A percentile compares a stretch with the other conserved stretches of the same genome.
phyloP scores from a whole-genome alignment of 2,113 vertebrate species.

The Urocynchramus pylzowi region DNA sequence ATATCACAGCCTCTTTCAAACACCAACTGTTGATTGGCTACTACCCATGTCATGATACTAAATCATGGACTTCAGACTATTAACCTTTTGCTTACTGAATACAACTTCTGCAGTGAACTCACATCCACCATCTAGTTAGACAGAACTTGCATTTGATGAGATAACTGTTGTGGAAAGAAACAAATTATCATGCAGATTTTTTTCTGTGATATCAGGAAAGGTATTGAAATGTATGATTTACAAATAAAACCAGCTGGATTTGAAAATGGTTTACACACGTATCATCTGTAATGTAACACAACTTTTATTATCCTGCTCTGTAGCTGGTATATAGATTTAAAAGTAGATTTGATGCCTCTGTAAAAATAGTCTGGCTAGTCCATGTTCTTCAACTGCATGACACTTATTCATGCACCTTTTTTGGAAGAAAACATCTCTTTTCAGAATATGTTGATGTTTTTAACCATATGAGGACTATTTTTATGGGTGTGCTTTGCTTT shows the following conservation, averaged over 20 bases:
- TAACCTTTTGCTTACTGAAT: background rate
- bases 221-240: constrained; percentile 4
- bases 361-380: background rate
- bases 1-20: background rate
- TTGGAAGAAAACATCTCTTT: background rate
- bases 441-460: constrained; percentile 23
- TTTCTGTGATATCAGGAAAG: background rate
- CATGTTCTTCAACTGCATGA: background rate
- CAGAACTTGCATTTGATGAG: background rate
- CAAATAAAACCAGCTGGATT: constrained; percentile 2
- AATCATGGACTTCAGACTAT: background rate
- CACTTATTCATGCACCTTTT: background rate
- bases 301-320: constrained; percentile 9
- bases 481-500: background rate
- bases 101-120: background rate
- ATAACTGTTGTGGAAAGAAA: background rate
- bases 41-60: background rate
- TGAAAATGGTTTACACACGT: constrained; percentile 11
- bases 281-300: background rate
- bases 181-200: background rate
- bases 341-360: constrained; percentile 13
- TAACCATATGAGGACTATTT: constrained; percentile 24
- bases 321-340: constrained; percentile 8
- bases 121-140: background rate
- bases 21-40: background rate